phyloP scores from a whole-genome alignment of 1,140 invertebrate genomes.

The Stratiolaelaps scimitus region DNA sequence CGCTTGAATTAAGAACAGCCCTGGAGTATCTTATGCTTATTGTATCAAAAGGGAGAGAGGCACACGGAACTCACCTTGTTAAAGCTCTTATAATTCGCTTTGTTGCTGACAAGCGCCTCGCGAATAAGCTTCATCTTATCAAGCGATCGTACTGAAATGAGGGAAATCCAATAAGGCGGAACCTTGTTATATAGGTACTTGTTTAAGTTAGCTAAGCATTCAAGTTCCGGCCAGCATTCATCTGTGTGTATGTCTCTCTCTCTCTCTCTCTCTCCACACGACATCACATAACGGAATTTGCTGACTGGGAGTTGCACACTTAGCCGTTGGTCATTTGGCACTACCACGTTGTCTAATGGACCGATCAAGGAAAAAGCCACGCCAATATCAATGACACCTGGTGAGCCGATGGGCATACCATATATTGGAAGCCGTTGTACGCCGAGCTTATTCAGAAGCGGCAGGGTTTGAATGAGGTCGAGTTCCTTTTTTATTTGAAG shows the following conservation, averaged over 20 bases:
- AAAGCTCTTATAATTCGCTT: constrained; percentile 4
- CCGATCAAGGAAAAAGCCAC: constrained; percentile 13
- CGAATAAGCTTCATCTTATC: not conserved
- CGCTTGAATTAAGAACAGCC: too few species aligned
- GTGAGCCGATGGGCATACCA: not conserved
- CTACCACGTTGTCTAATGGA: not conserved
- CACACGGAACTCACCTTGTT: constrained; percentile 1
- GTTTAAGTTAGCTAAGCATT: too few species aligned
- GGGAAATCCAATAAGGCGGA: too few species aligned
- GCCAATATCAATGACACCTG: too few species aligned
- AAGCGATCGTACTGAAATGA: not conserved
- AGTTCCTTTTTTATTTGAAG: not conserved
- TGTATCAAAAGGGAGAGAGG: too few species aligned
- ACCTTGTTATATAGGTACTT: constrained; percentile 4
- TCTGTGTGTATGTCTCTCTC: too few species aligned
- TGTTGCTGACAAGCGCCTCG: constrained; percentile 3
- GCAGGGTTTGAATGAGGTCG: constrained; percentile 9
- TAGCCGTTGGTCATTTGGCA: too few species aligned
- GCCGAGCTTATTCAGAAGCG: constrained; percentile 8
- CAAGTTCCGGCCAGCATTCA: too few species aligned
- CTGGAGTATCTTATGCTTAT: too few species aligned
- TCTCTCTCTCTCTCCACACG: too few species aligned
- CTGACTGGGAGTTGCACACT: too few species aligned
- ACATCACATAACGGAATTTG: too few species aligned
- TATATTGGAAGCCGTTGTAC: constrained; percentile 5